Evolutionary conservation across 1,140 invertebrate species (phyloP), one percentile per base, ranked within the genome.

Genomic region (Archegozetes longisetosus): DNA sequence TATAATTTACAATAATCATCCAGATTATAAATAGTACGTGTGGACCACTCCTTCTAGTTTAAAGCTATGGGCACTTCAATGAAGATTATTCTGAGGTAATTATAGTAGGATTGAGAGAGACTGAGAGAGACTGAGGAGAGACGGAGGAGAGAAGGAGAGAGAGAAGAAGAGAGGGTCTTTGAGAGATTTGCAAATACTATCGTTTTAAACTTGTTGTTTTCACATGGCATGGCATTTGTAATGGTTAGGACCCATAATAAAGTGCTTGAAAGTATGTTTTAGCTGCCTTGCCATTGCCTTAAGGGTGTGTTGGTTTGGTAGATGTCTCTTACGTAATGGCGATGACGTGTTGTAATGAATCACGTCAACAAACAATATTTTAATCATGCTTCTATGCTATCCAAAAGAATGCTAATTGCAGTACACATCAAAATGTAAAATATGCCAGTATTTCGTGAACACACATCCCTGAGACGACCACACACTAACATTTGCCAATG

Each of bases 301-400:
- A 40, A 26, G 50, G 50, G 50, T 51, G 50, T 51, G 50, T 51
- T 51, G 4, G n/a, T n/a, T 51, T 51, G 13, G 20, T 4, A 51
- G 50, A 20, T n/a, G 12, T 51, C 4, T 22, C 50, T 20, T 6
- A 51, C 20, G 20, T 25, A 51, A 26, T 51, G 50, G 6, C 24
- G 50, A 51, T 51, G 50, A 51, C 50, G 24, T 51, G 50, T 51
- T 22, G 50, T 51, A 51, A 51, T 51, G 50, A 51, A 51, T 51
- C 6, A 6, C 6, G 20, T 51, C 50, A 51, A 51, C 50, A 51
- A 51, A 51, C 50, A 26, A 51, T 51, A 51, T 51, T 51, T 51
- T 51, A 51, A 51, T 51, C 50, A 51, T 22, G 6, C n/a, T 25
- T 25, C 32, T 40, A 9, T 40, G 17, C 6, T 40, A 40, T 40